Evolutionary conservation across 1,140 invertebrate genomes (phyloP), one percentile per base, ranked within the genome.

Genomic region (Procambarus virginalis): DNA sequence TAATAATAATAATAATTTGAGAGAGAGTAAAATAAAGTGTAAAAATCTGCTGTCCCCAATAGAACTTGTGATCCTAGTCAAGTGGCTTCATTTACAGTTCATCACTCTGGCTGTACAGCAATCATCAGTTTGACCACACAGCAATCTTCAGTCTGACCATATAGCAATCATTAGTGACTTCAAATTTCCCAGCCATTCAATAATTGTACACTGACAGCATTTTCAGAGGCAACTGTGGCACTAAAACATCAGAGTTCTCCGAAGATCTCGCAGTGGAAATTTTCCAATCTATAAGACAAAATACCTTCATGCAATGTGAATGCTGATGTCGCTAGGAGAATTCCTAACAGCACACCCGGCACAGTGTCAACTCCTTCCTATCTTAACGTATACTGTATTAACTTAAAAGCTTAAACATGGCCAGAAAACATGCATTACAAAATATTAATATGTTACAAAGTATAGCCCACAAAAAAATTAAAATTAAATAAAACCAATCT

Each of bases 281-380:
- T 34, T 8, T 34, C 68, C 68, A 22, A 45, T 73, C 68, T 73
- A 22, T 73, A 73, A 73, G 10, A 8, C 10, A 34, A 34, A 8
- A 73, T 73, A 73, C 68, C 68, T 73, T 45, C 68, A 73, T 73
- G 68, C 68, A 73, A 34, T 73, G 64, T 20, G 68, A 73, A 34
- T 73, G n/a, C n/a, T 20, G 14, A 64, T 3, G n/a, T 73, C n/a
- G 22, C 49, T n/a, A 80, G 12, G 9, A 22, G 6, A 3, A 79
- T n/a, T 55, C n/a, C 68, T 73, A 34, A 73, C n/a, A 34, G n/a
- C 68, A 73, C 22, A 73, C 68, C 34, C 10, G 8, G n/a, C 68
- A 73, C 68, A 34, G 22, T 34, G 22, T 34, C 20, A 73, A 73
- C 22, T 73, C 20, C 68, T n/a, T 73, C 14, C 1, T 73, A 73